phyloP scores from a whole-genome alignment of 2,797 vertebrate genomes.

The Acanthiza pusilla region DNA sequence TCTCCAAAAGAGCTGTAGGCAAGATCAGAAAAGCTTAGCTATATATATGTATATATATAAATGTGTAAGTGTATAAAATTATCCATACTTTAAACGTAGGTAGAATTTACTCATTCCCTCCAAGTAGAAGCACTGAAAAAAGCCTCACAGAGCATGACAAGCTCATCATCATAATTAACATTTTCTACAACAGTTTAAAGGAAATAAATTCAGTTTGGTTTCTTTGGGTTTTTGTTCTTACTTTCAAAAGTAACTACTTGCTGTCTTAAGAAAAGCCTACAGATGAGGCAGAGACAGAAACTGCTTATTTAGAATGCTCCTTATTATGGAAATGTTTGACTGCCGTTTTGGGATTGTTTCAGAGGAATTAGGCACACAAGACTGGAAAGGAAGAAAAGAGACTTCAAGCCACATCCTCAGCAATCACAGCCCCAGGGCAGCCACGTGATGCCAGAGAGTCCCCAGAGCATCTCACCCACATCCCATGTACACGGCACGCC shows the following conservation, averaged over 20 bases:
- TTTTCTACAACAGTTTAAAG: constrained; percentile 26
- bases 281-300: constrained; percentile 45
- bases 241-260: constrained; percentile 50
- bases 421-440: background rate
- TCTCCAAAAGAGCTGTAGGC: background rate
- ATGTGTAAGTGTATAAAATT: background rate
- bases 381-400: constrained; percentile 51
- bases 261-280: constrained; percentile 35
- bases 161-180: background rate
- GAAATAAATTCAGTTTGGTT: constrained; percentile 40
- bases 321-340: constrained; percentile 54
- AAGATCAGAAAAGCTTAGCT: background rate
- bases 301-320: constrained; percentile 27
- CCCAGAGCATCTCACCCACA: background rate
- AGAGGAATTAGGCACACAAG: constrained; percentile 47
- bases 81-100: background rate
- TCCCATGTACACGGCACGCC: accelerated
- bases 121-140: background rate
- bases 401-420: background rate
- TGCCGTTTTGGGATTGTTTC: constrained; percentile 30
- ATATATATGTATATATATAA: background rate
- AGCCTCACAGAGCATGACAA: background rate
- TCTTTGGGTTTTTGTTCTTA: constrained; percentile 36
- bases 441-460: background rate
- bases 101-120: background rate